Conservation (phyloP, 1,140 invertebrate species). For the Rhizoglyphus robini region DNA sequence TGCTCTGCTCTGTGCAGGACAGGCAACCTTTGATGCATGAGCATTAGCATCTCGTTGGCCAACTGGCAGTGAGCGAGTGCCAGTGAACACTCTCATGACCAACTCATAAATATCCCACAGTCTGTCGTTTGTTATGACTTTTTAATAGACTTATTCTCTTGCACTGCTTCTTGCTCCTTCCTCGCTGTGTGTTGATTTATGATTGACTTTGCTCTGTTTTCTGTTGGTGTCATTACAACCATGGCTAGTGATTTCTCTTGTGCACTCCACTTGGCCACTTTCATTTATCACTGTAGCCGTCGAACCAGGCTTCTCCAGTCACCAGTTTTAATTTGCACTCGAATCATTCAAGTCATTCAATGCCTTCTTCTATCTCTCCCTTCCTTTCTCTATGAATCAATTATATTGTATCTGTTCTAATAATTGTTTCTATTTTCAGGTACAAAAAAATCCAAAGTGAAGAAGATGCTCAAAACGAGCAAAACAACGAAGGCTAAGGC, state of each 20-base stretch:
- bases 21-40: background rate
- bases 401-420: background rate
- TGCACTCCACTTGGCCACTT: background rate
- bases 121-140: constrained; percentile 14
- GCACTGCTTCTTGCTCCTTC: background rate
- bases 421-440: background rate
- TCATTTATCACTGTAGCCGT: constrained; percentile 11
- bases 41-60: background rate
- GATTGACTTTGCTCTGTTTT: background rate
- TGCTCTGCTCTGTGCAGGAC: background rate
- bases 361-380: background rate
- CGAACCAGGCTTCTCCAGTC: background rate
- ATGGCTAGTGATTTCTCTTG: constrained; percentile 11
- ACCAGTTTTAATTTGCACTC: background rate
- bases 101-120: constrained; percentile 15
- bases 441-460: background rate
- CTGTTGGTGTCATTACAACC: background rate
- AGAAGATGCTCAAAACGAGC: constrained; percentile 1
- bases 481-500: background rate
- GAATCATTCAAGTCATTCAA: no score
- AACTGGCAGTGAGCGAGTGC: background rate
- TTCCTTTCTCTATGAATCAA: background rate
- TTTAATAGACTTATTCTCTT: constrained; percentile 9
- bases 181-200: constrained; percentile 1
- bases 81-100: background rate